Percentiles rank a stretch among this genome's conserved stretches.
These are phyloP conservation scores for Acleris cristana DNA, from an alignment of 2,888 invertebrate genomes.

Conservation along the genomic window DNA sequence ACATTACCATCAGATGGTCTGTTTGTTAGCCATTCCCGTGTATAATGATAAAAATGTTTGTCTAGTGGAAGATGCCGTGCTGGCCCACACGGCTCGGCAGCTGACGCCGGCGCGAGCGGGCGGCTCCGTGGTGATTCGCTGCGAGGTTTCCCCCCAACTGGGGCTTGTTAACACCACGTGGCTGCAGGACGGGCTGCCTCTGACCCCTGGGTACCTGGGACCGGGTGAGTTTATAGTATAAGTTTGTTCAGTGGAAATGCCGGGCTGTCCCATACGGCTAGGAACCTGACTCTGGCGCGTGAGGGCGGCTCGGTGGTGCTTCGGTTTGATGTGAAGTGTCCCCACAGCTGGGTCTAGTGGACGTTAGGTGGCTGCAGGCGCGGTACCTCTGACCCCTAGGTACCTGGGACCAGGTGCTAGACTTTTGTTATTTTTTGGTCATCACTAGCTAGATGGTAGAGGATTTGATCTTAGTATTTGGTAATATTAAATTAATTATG, in stretches of 20 bases:
- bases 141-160: slow-evolving; percentile 72
- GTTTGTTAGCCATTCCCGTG: no score
- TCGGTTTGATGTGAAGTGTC: slow-evolving; percentile 39
- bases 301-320: slow-evolving; percentile 68
- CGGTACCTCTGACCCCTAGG: slow-evolving; percentile 66
- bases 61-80: slow-evolving; percentile 71
- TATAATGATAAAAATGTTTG: background rate
- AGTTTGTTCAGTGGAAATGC: slow-evolving; percentile 46
- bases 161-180: slow-evolving; percentile 70
- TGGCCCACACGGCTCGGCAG: slow-evolving; percentile 68
- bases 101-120: slow-evolving; percentile 71
- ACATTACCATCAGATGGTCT: no score
- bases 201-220: slow-evolving; percentile 67
- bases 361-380: slow-evolving; percentile 75
- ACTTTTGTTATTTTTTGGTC: no score
- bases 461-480: no score
- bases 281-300: slow-evolving; percentile 72
- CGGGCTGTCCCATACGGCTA: slow-evolving; percentile 63
- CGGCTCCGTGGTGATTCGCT: slow-evolving; percentile 67
- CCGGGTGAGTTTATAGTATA: slow-evolving; percentile 57
- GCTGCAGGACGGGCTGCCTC: slow-evolving; percentile 74
- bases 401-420: slow-evolving; percentile 66
- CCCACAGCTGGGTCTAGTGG: slow-evolving; percentile 68
- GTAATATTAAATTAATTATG: no score
- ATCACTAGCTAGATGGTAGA: no score